Evolutionary conservation across 2,797 vertebrate genomes (phyloP), one percentile per base, ranked within the genome.

Genomic region (Epinephelus malabaricus): DNA sequence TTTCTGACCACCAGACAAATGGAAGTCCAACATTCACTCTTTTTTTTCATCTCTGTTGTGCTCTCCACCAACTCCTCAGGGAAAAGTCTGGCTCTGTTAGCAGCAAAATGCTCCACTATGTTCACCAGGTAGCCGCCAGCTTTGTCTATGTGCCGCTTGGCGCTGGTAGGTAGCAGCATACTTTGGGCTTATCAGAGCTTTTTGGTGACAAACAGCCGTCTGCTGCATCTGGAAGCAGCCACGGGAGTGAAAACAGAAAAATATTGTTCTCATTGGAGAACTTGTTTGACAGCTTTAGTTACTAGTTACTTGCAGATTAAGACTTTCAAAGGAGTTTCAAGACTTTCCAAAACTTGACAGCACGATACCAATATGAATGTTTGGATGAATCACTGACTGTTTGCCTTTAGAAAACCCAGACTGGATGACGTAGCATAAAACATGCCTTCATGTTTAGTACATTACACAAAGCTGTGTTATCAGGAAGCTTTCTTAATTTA

Each of bases 381-480:
- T 9, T 14, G 2, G 6, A 46, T n/a, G 5, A 56, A 73, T 69
- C 34, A 5, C 4, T 66, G 45, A 67, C 19, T 50, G 38, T 34
- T 68, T 61, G 43, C 21, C 19, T 54, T 79, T 14, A 34, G 17
- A 66, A 61, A 69, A 49, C 6, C 19, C 9, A 21, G 53, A 30
- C 40, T 23, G 30, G 63, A 21, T 56, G 15, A 72, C 34, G 34
- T 8, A 65, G 23, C 18, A 47, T 40, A 18, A 60, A 69, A 60
- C 10, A 43, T 43, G 11, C 9, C 9, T 46, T 56, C 60, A 13
- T 47, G 27, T 46, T 30, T 23, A 60, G 34, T 19, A 38, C 11
- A 59, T 56, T 43, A 40, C 65, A 59, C 40, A 43, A 53, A 6
- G 60, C 23, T 45, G 59, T 59, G 79, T 69, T 49, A 67, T 25